phyloP scores from a whole-genome alignment of 2,888 invertebrate species.

The Hirtodrosophila trivittata region DNA sequence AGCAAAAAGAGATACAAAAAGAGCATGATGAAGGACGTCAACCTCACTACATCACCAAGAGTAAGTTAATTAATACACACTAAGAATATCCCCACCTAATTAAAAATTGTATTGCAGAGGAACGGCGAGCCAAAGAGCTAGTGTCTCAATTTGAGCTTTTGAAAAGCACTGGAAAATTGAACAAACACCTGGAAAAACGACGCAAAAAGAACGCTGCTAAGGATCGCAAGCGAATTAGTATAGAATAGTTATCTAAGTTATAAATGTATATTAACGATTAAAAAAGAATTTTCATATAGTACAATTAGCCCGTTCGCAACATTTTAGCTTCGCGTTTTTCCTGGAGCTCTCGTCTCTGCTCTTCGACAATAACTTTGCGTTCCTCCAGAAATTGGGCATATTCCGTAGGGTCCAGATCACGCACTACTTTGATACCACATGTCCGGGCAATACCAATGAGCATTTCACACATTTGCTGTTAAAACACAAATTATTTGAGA shows the following conservation, averaged over 20 bases:
- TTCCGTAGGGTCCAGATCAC: constrained; percentile 90
- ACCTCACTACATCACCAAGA: constrained; percentile 89
- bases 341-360: constrained; percentile 90
- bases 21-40: constrained; percentile 88
- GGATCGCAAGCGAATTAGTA: constrained; percentile 82
- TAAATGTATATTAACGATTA: constrained; percentile 60
- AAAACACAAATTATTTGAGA: not conserved
- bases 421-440: constrained; percentile 94
- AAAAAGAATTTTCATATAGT: constrained; percentile 23
- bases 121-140: constrained; percentile 89
- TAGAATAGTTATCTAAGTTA: constrained; percentile 71
- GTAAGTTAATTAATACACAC: constrained; percentile 83
- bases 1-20: constrained; percentile 86
- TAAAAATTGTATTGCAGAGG: constrained; percentile 87
- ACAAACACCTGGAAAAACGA: constrained; percentile 91
- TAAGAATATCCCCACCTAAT: not conserved
- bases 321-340: constrained; percentile 95
- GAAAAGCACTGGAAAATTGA: constrained; percentile 90
- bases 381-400: constrained; percentile 92
- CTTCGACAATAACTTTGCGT: constrained; percentile 88
- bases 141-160: constrained; percentile 92
- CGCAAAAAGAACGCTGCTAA: constrained; percentile 88
- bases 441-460: constrained; percentile 91
- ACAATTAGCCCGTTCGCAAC: constrained; percentile 89
- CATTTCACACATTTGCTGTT: constrained; percentile 90